Conservation (phyloP, 2,888 invertebrate species). For the Mechanitis messenoides region DNA sequence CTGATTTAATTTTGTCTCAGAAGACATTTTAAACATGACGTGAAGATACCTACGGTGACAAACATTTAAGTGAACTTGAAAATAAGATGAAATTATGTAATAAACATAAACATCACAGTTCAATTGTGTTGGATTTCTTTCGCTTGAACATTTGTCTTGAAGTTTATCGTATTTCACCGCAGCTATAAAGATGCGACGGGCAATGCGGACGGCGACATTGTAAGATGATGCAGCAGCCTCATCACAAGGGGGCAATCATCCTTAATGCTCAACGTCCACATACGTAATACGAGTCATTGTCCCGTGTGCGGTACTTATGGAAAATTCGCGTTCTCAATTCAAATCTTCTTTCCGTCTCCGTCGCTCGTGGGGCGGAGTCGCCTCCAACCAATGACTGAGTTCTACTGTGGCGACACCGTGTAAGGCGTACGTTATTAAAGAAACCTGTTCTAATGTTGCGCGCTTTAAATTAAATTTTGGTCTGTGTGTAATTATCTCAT, state of each 20-base stretch:
- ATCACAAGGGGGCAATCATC: slow-evolving; percentile 76
- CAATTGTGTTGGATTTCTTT: slow-evolving; percentile 70
- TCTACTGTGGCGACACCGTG: slow-evolving; percentile 73
- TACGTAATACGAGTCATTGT: slow-evolving; percentile 77
- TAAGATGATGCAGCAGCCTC: slow-evolving; percentile 73
- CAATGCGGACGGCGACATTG: slow-evolving; percentile 70
- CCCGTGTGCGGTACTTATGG: slow-evolving; percentile 76
- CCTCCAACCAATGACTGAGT: slow-evolving; percentile 72
- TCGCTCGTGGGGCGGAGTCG: slow-evolving; percentile 75
- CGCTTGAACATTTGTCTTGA: slow-evolving; percentile 61
- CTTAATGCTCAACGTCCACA: slow-evolving; percentile 75
- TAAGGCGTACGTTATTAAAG: slow-evolving; percentile 76
- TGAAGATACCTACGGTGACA: too few species aligned
- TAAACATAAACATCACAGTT: slow-evolving; percentile 69
- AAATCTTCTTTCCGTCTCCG: slow-evolving; percentile 74
- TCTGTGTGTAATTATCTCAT: slow-evolving; percentile 77
- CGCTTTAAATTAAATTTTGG: slow-evolving; percentile 77
- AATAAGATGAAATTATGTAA: slow-evolving; percentile 71
- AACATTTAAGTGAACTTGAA: neutral
- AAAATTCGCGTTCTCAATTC: slow-evolving; percentile 77
- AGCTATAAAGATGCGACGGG: slow-evolving; percentile 63
- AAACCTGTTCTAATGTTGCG: slow-evolving; percentile 77
- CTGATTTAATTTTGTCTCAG: too few species aligned
- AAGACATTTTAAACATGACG: too few species aligned
- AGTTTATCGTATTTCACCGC: slow-evolving; percentile 71